Evolutionary conservation across 1,140 invertebrate species (phyloP).

Genomic region (Ridgeia piscesae): DNA sequence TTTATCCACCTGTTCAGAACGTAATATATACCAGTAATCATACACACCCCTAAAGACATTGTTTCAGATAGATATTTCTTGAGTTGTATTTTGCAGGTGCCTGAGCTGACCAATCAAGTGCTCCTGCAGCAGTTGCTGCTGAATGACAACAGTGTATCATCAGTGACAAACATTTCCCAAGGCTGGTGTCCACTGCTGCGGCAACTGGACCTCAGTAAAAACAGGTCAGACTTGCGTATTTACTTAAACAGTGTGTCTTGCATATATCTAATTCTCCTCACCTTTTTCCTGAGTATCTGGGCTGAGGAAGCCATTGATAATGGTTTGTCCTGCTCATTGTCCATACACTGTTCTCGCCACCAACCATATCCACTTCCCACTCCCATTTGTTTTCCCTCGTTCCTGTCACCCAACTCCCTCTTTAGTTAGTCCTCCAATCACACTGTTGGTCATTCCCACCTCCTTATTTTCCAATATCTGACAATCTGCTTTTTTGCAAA

Average conservation of each 20-base stretch:
- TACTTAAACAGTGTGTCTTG: background rate
- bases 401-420: too few species aligned
- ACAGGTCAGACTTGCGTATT: conserved; percentile 36
- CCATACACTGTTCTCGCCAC: too few species aligned
- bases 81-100: conserved; percentile 38
- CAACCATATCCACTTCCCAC: too few species aligned
- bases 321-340: too few species aligned
- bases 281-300: too few species aligned
- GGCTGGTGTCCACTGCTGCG: conserved; percentile 47
- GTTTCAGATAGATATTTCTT: background rate
- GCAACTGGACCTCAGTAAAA: conserved; percentile 41
- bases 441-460: too few species aligned
- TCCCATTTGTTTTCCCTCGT: too few species aligned
- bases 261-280: background rate
- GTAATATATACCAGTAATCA: background rate
- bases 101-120: conserved; percentile 47
- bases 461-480: too few species aligned
- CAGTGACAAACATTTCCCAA: conserved; percentile 31
- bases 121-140: conserved; percentile 43
- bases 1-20: too few species aligned
- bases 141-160: conserved; percentile 50
- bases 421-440: too few species aligned
- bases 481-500: too few species aligned
- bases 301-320: too few species aligned
- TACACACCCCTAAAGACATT: background rate